Base-by-base conservation (phyloP, 2,113 vertebrate species). In the Panthera uncia region DNA sequence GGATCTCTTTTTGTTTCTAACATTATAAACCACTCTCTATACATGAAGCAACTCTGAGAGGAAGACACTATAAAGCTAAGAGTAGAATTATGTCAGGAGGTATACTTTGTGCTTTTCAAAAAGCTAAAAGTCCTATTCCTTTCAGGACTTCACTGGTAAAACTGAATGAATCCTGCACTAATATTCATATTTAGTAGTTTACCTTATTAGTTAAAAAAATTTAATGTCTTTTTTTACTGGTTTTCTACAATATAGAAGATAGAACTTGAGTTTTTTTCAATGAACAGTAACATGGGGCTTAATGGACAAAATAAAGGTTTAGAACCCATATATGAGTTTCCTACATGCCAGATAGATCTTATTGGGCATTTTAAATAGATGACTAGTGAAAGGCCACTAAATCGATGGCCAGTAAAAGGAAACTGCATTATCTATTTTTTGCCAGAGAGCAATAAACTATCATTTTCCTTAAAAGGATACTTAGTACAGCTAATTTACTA, bases 401-500 rank as follows among this genome's bases (percentile, higher is more conserved):
- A 61, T 25, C 8, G 57, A 61, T 61, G 50, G 18, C 69, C 94
- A 93, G 80, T 23, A 97, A 88, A 97, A 97, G 96, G 36, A 13
- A 69, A 92, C 45, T 65, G 36, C 25, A 65, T 71, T 97, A 94
- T 76, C 50, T 98, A 8, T n/a, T 94, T 94, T 95, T 91, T 82
- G 23, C 57, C 81, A 95, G 73, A 63, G 14, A 89, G 23, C 84
- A 91, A 82, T 86, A 57, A 1, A 92, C 27, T 38, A 92, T 48
- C 50, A 91, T 97, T 95, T 97, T 97, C 88, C 94, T 89, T 94
- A 95, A 78, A 95, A 95, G 19, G 10, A 10, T 89, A 57, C n/a
- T 93, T 91, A 94, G 36, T 57, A 18, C 69, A 91, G 85, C 27
- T 69, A 73, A 89, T 83, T 96, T 73, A 89, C 23, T 29, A 65